These are phyloP conservation scores for Vulpes lagopus DNA, from an alignment of 2,113 vertebrate species.

Conservation along the genomic window DNA sequence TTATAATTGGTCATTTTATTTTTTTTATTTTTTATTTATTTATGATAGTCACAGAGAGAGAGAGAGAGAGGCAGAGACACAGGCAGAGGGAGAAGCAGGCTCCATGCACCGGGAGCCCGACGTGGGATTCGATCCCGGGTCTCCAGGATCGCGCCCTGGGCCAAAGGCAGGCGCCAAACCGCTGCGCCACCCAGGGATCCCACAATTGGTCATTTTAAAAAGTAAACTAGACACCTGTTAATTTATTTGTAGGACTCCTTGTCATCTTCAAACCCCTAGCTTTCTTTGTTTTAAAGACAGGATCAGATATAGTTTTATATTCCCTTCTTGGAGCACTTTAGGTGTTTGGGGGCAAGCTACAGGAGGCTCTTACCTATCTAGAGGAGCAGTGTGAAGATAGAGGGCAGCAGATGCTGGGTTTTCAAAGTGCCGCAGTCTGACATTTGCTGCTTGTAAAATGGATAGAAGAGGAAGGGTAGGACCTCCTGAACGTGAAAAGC, in stretches of 20 bases:
- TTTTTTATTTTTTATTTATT: too few species aligned
- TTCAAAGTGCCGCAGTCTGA: not conserved
- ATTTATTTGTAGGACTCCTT: conserved; percentile 43
- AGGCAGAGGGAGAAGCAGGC: too few species aligned
- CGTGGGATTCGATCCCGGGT: too few species aligned
- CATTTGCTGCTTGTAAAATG: not conserved
- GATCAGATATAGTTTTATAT: conserved; percentile 5
- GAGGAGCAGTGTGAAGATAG: not conserved
- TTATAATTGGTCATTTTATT: conserved; percentile 24
- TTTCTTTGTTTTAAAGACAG: conserved; percentile 55
- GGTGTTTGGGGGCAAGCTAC: not conserved
- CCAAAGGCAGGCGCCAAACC: too few species aligned
- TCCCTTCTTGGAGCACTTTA: not conserved
- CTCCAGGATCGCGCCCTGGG: too few species aligned
- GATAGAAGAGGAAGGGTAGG: not conserved
- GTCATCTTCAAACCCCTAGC: not conserved
- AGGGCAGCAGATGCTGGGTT: not conserved
- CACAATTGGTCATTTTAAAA: conserved; percentile 26
- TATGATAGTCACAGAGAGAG: too few species aligned
- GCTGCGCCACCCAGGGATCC: too few species aligned
- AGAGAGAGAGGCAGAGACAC: too few species aligned
- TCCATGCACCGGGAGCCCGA: too few species aligned
- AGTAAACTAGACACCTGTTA: not conserved
- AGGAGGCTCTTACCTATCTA: not conserved
- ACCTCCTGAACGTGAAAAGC: conserved; percentile 25